These are phyloP conservation scores for Brachyhypopomus gauderio DNA, from an alignment of 2,113 vertebrate genomes.

Conservation along the genomic window DNA sequence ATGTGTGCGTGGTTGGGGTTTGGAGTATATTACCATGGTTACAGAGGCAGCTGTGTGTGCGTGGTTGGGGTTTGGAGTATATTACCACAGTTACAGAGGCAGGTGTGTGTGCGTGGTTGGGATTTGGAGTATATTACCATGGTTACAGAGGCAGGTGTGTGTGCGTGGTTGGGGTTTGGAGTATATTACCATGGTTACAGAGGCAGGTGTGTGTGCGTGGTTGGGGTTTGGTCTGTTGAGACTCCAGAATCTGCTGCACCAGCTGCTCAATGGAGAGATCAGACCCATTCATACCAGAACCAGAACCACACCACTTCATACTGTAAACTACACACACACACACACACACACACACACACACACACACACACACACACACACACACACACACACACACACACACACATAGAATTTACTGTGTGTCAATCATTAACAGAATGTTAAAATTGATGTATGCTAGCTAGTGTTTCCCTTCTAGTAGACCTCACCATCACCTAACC, in stretches of 20 bases:
- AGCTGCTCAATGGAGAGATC: slow-evolving; percentile 87
- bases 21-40: too few species aligned
- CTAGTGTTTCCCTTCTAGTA: too few species aligned
- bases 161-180: background rate
- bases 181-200: slow-evolving; percentile 72
- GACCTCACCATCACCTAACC: too few species aligned
- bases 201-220: slow-evolving; percentile 86
- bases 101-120: slow-evolving; percentile 78
- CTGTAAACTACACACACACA: slow-evolving; percentile 78
- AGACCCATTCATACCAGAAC: slow-evolving; percentile 61
- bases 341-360: slow-evolving; percentile 24
- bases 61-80: background rate
- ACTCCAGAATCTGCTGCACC: slow-evolving; percentile 87
- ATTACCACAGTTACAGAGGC: slow-evolving; percentile 75
- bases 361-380: too few species aligned
- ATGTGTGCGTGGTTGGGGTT: too few species aligned
- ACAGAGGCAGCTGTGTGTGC: background rate
- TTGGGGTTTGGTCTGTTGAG: slow-evolving; percentile 85
- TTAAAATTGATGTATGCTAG: too few species aligned
- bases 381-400: too few species aligned
- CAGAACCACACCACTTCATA: slow-evolving; percentile 78
- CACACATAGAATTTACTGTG: background rate
- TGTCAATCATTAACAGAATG: too few species aligned
- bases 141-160: background rate
- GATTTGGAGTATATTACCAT: background rate